Evolutionary conservation across 1,140 invertebrate genomes (phyloP).

Genomic region (Heliconius himera): DNA sequence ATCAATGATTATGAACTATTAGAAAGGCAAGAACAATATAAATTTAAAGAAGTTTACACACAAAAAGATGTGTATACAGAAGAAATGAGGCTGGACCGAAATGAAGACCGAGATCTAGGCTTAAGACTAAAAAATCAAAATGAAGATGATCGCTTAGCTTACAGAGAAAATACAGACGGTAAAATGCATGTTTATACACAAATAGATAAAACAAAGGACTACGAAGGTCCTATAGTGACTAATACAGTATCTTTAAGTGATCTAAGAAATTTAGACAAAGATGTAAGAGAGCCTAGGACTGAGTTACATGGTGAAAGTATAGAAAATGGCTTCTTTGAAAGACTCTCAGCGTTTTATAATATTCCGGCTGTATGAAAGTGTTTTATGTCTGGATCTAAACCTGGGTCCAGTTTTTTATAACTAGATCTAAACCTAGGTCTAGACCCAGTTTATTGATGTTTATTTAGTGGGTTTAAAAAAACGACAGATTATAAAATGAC

Average conservation of each 20-base stretch:
- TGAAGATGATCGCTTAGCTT: slow-evolving; percentile 43
- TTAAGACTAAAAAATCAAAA: slow-evolving; percentile 41
- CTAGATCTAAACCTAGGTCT: too few species aligned
- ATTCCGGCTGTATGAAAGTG: slow-evolving; percentile 62
- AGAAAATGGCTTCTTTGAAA: slow-evolving; percentile 66
- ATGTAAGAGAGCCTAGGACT: slow-evolving; percentile 47
- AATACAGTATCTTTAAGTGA: slow-evolving; percentile 53
- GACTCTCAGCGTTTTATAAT: slow-evolving; percentile 62
- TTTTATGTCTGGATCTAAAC: slow-evolving; percentile 25
- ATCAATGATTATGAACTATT: slow-evolving; percentile 43
- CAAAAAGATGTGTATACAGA: slow-evolving; percentile 37
- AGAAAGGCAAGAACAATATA: slow-evolving; percentile 50
- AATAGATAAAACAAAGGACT: slow-evolving; percentile 57
- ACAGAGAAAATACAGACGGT: slow-evolving; percentile 62
- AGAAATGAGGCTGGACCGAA: slow-evolving; percentile 45
- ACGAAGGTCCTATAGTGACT: slow-evolving; percentile 42
- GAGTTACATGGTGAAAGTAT: slow-evolving; percentile 55
- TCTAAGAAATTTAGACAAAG: slow-evolving; percentile 50
- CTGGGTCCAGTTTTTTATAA: neutral
- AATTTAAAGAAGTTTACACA: slow-evolving; percentile 42
- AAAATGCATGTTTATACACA: slow-evolving; percentile 68
- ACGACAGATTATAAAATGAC: too few species aligned
- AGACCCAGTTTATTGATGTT: too few species aligned
- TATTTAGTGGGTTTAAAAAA: too few species aligned
- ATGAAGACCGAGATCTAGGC: slow-evolving; percentile 49